Conservation (phyloP, 2,113 vertebrate species). For the Dasyprocta punctata region DNA sequence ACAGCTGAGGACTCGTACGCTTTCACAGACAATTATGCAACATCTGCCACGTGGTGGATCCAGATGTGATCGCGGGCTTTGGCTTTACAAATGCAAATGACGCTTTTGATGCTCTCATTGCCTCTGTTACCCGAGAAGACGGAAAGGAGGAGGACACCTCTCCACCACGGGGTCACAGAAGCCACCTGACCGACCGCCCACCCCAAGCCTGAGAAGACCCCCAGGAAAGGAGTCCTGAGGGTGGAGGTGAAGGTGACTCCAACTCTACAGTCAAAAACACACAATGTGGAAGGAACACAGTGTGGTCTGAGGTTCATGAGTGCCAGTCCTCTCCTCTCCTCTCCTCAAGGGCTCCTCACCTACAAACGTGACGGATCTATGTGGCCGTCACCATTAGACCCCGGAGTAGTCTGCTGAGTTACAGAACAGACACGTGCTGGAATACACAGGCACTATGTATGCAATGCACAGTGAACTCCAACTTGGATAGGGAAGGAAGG, state of each 20-base stretch:
- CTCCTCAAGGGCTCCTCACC: rapidly evolving
- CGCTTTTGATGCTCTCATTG: not conserved
- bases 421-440: not conserved
- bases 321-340: not conserved
- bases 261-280: not conserved
- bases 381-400: not conserved
- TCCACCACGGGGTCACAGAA: rapidly evolving
- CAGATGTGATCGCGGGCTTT: constrained; percentile 20
- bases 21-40: not conserved
- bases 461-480: not conserved
- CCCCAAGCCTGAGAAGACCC: not conserved
- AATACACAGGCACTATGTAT: not conserved
- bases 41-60: constrained; percentile 33
- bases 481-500: not conserved
- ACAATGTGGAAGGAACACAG: rapidly evolving
- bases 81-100: constrained; percentile 2
- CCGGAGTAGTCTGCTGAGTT: not conserved
- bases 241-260: rapidly evolving
- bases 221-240: not conserved
- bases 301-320: rapidly evolving
- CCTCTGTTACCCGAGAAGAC: not conserved
- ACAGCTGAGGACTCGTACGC: not conserved
- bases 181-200: rapidly evolving
- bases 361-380: not conserved
- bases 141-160: rapidly evolving